Evolutionary conservation across 2,888 invertebrate genomes (phyloP).

Genomic region (Holacanthella duospinosa): DNA sequence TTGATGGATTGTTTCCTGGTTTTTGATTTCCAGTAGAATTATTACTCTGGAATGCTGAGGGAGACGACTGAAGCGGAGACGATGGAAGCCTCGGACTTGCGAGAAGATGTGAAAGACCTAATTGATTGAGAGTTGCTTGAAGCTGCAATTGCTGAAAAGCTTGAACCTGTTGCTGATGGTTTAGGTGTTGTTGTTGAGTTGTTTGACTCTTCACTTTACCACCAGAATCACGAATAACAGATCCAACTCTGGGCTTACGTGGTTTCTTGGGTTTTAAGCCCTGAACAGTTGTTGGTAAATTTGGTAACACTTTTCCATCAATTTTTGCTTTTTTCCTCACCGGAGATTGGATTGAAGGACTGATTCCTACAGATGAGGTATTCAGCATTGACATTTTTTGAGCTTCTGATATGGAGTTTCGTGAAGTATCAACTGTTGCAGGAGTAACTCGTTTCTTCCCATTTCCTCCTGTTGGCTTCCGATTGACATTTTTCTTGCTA

Average conservation of each 20-base stretch:
- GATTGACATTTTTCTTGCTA: background rate
- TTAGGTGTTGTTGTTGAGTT: background rate
- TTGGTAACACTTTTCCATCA: no score
- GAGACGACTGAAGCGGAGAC: background rate
- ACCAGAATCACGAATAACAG: background rate
- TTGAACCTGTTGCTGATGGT: background rate
- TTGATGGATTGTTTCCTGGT: background rate
- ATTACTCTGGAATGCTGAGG: background rate
- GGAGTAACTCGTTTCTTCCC: background rate
- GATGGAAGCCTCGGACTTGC: background rate
- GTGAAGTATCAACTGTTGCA: background rate
- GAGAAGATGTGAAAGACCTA: background rate
- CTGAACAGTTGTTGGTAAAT: background rate
- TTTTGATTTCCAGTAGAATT: background rate
- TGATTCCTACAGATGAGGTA: background rate
- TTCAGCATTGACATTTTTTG: no score
- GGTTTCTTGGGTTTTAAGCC: background rate
- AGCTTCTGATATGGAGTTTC: no score
- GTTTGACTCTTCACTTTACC: background rate
- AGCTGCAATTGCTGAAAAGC: background rate
- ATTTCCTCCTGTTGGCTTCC: background rate
- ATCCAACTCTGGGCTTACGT: background rate
- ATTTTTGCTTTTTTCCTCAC: background rate
- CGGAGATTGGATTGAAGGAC: background rate
- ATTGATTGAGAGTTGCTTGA: background rate